Evolutionary conservation across 2,797 vertebrate species (phyloP), one percentile per base, ranked within the genome.

Genomic region (Siniperca obscura): DNA sequence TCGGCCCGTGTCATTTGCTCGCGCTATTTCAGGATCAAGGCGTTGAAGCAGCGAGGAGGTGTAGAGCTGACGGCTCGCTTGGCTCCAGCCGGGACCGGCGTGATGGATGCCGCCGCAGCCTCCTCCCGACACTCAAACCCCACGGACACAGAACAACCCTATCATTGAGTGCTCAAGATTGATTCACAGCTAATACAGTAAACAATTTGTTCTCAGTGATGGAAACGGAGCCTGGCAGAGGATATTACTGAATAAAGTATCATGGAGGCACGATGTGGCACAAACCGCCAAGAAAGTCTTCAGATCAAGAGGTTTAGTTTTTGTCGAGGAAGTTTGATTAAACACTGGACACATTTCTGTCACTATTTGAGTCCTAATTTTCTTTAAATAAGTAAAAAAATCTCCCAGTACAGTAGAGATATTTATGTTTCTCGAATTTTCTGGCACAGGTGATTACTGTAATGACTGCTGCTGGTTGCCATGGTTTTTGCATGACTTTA

Each of bases 61-160:
- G 52, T 14, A 55, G 56, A 10, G 48, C 21, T 22, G 57, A 25
- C 72, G 10, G 44, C 19, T 17, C 8, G 38, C 36, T 36, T 17
- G 4, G 36, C 69, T 71, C 52, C 78, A 4, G 62, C 42, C 4
- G 36, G 78, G 52, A n/a, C n/a, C 34, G 30, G 8, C 1, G 42
- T 85, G 87, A 86, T 84, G 57, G 81, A 86, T 86, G 78, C 65
- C 21, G 14, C 78, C 25, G n/a, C 25, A 11, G 40, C 69, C 61
- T 74, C 53, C 3, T 16, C 2, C 75, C 25, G 81, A 82, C 87
- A 74, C 74, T 30, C 25, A 0, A 42, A 55, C 80, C 83, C 50
- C 10, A n/a, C 21, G 13, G 80, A 76, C 76, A 2, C 59, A 42
- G 53, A 55, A 42, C 76, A 40, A 14, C 64, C 22, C 78, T 59